Base-by-base conservation (phyloP, 2,888 invertebrate genomes). In the Sussaba pulchella region DNA sequence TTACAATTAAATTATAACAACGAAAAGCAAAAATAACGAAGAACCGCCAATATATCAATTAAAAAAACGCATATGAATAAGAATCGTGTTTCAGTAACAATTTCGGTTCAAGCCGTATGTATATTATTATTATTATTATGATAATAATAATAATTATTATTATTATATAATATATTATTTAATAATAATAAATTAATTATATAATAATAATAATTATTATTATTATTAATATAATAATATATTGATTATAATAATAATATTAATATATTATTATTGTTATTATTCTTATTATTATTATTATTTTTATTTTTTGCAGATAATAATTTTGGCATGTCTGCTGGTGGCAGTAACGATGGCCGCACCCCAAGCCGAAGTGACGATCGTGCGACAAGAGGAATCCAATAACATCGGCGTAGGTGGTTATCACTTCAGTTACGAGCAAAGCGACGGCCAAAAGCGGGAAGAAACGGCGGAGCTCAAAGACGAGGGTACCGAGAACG, bases 321-420 rank as follows among this genome's bases (percentile, higher is more conserved):
- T 81, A 47, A 69, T 84, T 21, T 54, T 79, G 12, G 59, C 21
- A 17, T 79, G 36, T 26, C 61, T 88, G 21, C 24, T 88, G 50
- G 75, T 90, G 17, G 83, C 85, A 73, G 70, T 87, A 39, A 85
- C 85, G 43, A 84, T 85, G 2, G 88, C 89, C 3, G 91, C 91
- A 9, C 91, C 92, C 1, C 92, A 91, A 47, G 84, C 77, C n/a
- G 90, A 89, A 3, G 87, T 92, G 45, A 92, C 91, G 31, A 91
- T 92, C 69, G 78, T 89, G 4, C 88, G 86, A 21, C 91, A 92
- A 74, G 92, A 92, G 57, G 92, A 92, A 73, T 87, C 88, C 66
- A 91, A 92, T 83, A 92, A 90, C 82, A 92, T 92, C 73, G 92
- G 92, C 2, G 89, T 92, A 4, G 89, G 91, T 45, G 91, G 91